Base-by-base conservation (phyloP, 2,113 vertebrate species). In the Nerophis lumbriciformis region DNA sequence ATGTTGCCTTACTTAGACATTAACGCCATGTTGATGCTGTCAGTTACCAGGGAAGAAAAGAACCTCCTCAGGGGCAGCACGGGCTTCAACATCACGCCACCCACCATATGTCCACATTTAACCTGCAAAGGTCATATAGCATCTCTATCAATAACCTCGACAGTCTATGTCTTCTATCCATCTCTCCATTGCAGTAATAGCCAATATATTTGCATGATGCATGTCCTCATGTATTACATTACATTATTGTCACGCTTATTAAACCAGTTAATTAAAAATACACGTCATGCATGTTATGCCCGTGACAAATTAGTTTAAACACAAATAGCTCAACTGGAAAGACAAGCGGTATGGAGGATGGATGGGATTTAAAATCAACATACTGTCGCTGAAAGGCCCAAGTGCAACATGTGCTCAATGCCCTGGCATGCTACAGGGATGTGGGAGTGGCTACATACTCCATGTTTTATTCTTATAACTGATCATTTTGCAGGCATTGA, bases 211-310 rank as follows among this genome's bases (percentile, higher is more conserved):
- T 70, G 52, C 65, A 37, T 68, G 62, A 74, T 44, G 62, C 10
- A 5, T 74, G 59, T 48, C 36, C 45, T 48, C 35, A 63, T 72
- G 59, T 64, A 45, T 53, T 42, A 35, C 8, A 56, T 74, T 6
- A 68, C 6, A 55, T 61, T 64, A 63, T 39, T 53, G 63, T 65
- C 61, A 72, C 49, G 61, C 39, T 68, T 61, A 76, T 77, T 71
- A 71, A 55, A 73, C 48, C 63, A 16, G 49, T 10, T 75, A 64
- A 76, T 66, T 57, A 73, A 36, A 58, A 72, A 68, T 50, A 64
- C 4, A 15, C 6, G 28, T 38, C 64, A 63, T 53, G 65, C 66
- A 60, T 55, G 21, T 51, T 71, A 66, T 69, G 39, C 60, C 63
- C 51, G 57, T 54, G 47, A 72, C 57, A 52, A 73, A 80, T 71